phyloP scores from a whole-genome alignment of 2,797 vertebrate genomes.

The Vultur gryphus region DNA sequence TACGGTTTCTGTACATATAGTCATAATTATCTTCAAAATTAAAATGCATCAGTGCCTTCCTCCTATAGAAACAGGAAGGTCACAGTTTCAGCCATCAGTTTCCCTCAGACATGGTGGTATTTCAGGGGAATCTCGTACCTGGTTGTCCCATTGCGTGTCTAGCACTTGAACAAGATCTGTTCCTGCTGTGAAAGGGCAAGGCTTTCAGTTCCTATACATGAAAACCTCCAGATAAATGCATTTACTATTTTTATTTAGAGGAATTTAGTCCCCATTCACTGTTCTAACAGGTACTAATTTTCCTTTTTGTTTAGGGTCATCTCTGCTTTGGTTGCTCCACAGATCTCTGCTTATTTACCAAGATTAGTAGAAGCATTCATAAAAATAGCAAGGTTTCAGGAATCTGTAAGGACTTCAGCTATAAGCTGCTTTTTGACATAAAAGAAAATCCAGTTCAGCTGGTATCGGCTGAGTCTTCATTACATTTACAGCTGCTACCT shows the following conservation, averaged over 20 bases:
- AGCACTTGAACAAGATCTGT: background rate
- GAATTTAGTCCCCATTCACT: background rate
- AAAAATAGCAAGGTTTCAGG: background rate
- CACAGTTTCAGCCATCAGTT: background rate
- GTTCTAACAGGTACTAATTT: background rate
- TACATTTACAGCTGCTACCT: background rate
- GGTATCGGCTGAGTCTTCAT: background rate
- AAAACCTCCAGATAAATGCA: background rate
- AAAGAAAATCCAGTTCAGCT: background rate
- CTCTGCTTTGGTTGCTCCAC: background rate
- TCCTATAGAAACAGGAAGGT: background rate
- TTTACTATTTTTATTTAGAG: background rate
- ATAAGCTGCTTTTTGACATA: background rate
- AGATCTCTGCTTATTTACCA: background rate
- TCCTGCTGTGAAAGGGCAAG: background rate
- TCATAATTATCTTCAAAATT: constrained; percentile 15
- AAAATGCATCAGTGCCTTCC: background rate
- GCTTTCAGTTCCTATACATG: background rate
- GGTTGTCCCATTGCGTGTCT: background rate
- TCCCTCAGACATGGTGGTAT: background rate
- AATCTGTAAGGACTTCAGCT: background rate
- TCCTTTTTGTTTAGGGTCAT: background rate
- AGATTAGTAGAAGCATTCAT: background rate
- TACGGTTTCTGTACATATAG: background rate
- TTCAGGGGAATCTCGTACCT: background rate